Evolutionary conservation across 2,797 vertebrate genomes (phyloP), one percentile per base, ranked within the genome.

Genomic region (Clamator glandarius): DNA sequence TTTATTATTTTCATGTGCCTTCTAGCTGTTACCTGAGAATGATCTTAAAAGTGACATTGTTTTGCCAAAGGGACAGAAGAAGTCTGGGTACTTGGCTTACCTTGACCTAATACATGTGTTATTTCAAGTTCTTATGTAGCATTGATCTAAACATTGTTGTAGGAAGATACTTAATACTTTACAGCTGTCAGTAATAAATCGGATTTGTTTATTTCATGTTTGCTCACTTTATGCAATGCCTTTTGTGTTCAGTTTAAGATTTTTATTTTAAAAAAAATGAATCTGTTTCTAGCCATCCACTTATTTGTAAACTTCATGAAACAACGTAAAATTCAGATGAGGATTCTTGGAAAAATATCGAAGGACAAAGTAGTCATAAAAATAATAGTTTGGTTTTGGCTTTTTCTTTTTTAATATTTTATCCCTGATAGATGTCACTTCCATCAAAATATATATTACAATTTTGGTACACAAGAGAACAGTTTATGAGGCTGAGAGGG

Each of bases 61-160:
- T 69, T 2, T 58, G 18, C 17, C 31, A 19, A 25, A 2, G 9
- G 5, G 7, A 26, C 31, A 26, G 15, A 31, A 4, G 4, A 0
- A 31, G 3, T n/a, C 41, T 78, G 28, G 4, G 2, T 51, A 11
- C 3, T 63, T 59, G 25, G 5, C 8, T 64, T 15, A n/a, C 61
- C 25, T 76, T 72, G 7, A 46, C 9, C n/a, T 5, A 24, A 28
- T 19, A 24, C 2, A n/a, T 8, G 4, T 1, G 21, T 15, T 54
- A 54, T 69, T 39, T 86, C 2, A 50, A 8, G 3, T 74, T 86
- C 12, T 63, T 51, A 61, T 5, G 5, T 29, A 2, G 2, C 20
- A 36, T 52, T 75, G 11, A 44, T 75, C 33, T 63, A 74, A 48
- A 61, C 61, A 48, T 26, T 0, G 0, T 36, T 78, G 31, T 64